A percentile compares a stretch with the other conserved stretches of the same genome.
Evolutionary conservation across 2,797 vertebrate species (phyloP).

Genomic region (Dromococcyx pavoninus): DNA sequence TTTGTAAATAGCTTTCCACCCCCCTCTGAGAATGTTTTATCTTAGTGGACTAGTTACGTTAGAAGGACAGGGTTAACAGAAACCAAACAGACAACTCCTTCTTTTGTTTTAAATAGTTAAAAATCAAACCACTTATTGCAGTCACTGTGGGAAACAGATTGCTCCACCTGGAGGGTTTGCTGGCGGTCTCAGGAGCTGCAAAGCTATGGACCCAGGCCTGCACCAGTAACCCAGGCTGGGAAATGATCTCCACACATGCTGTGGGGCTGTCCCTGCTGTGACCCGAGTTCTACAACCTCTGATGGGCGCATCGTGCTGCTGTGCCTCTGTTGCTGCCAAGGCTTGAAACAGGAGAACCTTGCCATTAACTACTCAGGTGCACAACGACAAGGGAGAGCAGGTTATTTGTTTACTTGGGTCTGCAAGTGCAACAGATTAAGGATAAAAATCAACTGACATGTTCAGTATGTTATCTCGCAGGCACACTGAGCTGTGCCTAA

Average conservation of each 20-base stretch:
- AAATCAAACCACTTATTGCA: conserved; percentile 8
- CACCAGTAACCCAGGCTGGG: neutral
- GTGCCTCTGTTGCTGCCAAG: neutral
- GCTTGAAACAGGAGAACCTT: neutral
- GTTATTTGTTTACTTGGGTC: neutral
- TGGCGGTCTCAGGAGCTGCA: neutral
- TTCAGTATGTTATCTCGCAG: neutral
- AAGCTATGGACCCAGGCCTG: neutral
- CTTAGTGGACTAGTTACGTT: neutral
- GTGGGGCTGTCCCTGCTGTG: neutral
- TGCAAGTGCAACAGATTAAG: accelerated
- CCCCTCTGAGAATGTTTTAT: neutral
- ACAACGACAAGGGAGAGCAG: neutral
- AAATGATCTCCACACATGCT: neutral
- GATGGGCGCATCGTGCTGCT: neutral
- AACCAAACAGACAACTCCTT: neutral
- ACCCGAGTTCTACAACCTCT: neutral
- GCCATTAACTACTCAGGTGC: neutral
- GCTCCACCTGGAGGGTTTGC: neutral
- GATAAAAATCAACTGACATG: neutral
- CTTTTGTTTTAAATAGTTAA: conserved; percentile 30
- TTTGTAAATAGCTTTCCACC: neutral
- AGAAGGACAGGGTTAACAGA: conserved; percentile 17
- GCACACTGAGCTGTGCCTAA: neutral
- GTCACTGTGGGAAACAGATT: neutral